Evolutionary conservation across 1,140 invertebrate species (phyloP).

Genomic region (Apis dorsata): DNA sequence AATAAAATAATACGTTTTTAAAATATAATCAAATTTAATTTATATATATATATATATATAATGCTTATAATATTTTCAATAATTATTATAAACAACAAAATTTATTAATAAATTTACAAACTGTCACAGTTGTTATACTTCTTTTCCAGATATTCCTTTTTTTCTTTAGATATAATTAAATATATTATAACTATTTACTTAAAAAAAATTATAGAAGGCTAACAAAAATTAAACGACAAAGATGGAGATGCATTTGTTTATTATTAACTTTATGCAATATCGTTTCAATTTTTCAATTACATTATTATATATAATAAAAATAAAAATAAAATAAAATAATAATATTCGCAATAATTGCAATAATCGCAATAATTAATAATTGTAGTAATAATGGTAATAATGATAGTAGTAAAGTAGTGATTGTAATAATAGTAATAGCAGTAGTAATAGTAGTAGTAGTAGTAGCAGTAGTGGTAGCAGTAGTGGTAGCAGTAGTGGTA

Average conservation of each 20-base stretch:
- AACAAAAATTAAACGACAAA: constrained; percentile 66
- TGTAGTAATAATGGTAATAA: constrained; percentile 7
- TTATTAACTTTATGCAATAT: constrained; percentile 81
- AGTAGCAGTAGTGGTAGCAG: constrained; percentile 11
- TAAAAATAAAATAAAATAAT: constrained; percentile 63
- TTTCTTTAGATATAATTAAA: not conserved
- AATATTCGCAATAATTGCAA: constrained; percentile 70
- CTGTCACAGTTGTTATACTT: not conserved
- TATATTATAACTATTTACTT: not conserved
- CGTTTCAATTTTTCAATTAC: constrained; percentile 80
- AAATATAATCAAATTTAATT: constrained; percentile 37
- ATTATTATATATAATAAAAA: constrained; percentile 79
- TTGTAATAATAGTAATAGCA: constrained; percentile 3
- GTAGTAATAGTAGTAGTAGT: constrained; percentile 13
- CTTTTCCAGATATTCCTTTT: not conserved
- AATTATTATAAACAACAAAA: constrained; percentile 10
- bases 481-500: not conserved
- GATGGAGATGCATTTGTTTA: constrained; percentile 79
- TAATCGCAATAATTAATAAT: constrained; percentile 68
- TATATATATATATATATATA: not conserved
- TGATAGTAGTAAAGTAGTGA: not conserved
- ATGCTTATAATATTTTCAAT: constrained; percentile 37
- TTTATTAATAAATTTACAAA: constrained; percentile 6
- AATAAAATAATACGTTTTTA: constrained; percentile 13
- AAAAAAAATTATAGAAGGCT: constrained; percentile 14